Conservation (phyloP, 2,113 vertebrate species). For the Tringa solitaria region DNA sequence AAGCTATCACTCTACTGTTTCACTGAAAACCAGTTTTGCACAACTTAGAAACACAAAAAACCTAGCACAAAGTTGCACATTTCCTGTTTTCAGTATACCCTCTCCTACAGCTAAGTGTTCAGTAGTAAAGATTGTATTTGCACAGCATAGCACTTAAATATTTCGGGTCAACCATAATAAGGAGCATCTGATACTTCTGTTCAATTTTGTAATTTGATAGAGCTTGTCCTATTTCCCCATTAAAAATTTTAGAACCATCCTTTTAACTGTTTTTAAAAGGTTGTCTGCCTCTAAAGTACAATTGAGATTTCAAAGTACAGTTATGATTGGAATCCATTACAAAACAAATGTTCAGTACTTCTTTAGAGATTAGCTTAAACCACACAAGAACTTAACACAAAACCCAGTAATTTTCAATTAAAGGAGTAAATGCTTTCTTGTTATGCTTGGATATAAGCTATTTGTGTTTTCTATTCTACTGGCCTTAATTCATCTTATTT, state of each 20-base stretch:
- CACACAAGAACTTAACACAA: not conserved
- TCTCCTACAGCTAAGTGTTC: not conserved
- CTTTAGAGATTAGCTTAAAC: slow-evolving; percentile 3
- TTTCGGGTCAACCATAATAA: not conserved
- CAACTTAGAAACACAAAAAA: not conserved
- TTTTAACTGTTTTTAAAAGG: not conserved
- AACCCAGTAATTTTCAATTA: not conserved
- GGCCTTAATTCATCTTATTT: not conserved
- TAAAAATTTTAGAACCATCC: not conserved
- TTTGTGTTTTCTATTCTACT: not conserved
- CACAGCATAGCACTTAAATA: not conserved
- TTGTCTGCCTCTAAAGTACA: not conserved
- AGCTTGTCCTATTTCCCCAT: not conserved
- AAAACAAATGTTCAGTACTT: not conserved
- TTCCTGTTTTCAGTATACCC: not conserved
- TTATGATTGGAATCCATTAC: not conserved
- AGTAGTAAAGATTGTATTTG: not conserved
- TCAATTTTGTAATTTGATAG: not conserved
- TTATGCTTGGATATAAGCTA: not conserved
- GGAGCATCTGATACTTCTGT: not conserved
- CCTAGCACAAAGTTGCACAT: not conserved
- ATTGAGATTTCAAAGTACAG: not conserved
- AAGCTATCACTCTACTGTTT: not conserved
- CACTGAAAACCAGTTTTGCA: not conserved
- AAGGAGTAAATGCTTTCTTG: slow-evolving; percentile 2